These are phyloP conservation scores for Crocidura indochinensis DNA, from an alignment of 2,797 vertebrate genomes.

Conservation along the genomic window DNA sequence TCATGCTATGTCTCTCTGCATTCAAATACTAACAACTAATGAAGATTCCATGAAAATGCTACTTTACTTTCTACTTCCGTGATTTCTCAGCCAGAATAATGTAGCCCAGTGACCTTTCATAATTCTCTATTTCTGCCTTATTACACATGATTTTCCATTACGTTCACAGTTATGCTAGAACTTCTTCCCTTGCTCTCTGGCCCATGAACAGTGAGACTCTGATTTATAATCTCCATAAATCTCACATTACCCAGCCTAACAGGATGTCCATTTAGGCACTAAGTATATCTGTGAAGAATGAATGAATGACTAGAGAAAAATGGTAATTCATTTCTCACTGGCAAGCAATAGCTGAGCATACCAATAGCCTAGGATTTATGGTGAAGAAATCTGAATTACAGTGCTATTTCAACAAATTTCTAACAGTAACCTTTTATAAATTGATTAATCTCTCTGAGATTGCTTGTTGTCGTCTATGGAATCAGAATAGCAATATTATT, in stretches of 20 bases:
- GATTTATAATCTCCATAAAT: conserved; percentile 75
- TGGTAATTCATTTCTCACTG: conserved; percentile 42
- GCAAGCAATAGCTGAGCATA: neutral
- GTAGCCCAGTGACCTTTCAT: conserved; percentile 68
- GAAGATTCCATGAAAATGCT: conserved; percentile 43
- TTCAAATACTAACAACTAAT: conserved; percentile 44
- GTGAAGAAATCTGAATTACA: conserved; percentile 41
- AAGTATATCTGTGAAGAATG: conserved; percentile 62
- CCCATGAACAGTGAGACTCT: conserved; percentile 3
- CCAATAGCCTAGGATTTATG: conserved; percentile 43
- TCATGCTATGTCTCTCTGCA: conserved; percentile 36
- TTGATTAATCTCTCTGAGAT: conserved; percentile 41
- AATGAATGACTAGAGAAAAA: conserved; percentile 53
- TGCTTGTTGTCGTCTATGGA: neutral
- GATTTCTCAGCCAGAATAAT: conserved; percentile 56
- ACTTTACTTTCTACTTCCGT: neutral
- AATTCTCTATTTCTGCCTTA: conserved; percentile 70
- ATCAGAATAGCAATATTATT: conserved; percentile 17
- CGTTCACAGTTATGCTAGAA: conserved; percentile 45
- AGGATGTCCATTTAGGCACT: conserved; percentile 34
- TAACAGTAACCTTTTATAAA: conserved; percentile 25
- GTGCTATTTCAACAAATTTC: conserved; percentile 40
- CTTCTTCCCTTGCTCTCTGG: neutral
- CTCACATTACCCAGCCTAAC: neutral
- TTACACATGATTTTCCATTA: conserved; percentile 71